phyloP scores from a whole-genome alignment of 2,113 vertebrate genomes.

The Sardina pilchardus region DNA sequence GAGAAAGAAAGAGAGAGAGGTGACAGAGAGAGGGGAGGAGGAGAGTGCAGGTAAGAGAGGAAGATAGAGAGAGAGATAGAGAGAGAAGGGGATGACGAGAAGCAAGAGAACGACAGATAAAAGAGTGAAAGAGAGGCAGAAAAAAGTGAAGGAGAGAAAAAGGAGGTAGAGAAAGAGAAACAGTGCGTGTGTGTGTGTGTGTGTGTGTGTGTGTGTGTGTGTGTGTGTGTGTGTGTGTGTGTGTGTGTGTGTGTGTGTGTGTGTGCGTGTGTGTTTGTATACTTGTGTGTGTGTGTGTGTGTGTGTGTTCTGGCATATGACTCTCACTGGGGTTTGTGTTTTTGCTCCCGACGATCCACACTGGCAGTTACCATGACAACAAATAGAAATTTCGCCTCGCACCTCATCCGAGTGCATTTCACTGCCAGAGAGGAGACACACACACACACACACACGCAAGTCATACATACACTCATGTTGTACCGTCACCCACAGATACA shows the following conservation, averaged over 20 bases:
- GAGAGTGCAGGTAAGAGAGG: background rate
- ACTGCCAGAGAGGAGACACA: constrained; percentile 38
- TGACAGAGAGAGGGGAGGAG: background rate
- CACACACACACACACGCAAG: background rate
- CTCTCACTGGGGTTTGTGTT: constrained; percentile 58
- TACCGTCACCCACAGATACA: background rate
- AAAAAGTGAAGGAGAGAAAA: constrained; percentile 34
- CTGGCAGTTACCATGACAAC: constrained; percentile 81
- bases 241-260: background rate
- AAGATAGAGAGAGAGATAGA: background rate
- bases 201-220: background rate
- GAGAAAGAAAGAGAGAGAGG: constrained; percentile 6
- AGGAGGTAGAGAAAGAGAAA: background rate
- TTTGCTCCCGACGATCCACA: constrained; percentile 65
- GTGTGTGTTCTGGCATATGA: constrained; percentile 53
- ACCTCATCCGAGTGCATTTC: constrained; percentile 66
- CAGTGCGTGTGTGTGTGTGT: background rate
- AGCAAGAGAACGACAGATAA: background rate
- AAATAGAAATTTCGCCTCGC: constrained; percentile 72
- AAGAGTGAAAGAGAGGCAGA: background rate
- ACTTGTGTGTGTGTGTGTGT: constrained; percentile 13
- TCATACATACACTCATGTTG: no score
- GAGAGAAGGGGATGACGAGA: background rate
- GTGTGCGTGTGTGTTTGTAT: background rate
- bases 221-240: background rate